phyloP scores from a whole-genome alignment of 2,113 vertebrate genomes.

The Corythornis vintsioides region DNA sequence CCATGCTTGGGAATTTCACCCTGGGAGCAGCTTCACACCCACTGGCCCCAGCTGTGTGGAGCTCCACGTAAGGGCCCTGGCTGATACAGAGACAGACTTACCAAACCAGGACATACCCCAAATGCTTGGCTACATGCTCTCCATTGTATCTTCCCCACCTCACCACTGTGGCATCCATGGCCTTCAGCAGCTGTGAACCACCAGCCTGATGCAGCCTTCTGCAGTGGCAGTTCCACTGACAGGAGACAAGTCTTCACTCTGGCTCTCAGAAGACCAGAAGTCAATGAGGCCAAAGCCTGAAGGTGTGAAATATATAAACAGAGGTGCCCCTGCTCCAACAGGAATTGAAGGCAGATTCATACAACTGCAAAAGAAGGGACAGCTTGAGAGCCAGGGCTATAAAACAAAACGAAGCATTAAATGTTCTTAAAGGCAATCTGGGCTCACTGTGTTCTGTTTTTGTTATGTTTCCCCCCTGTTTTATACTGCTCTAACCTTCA shows the following conservation, averaged over 20 bases:
- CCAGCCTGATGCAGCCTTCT: background rate
- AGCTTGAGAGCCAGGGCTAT: background rate
- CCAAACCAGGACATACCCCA: conserved; percentile 33
- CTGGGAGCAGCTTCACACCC: background rate
- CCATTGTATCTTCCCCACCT: background rate
- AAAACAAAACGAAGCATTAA: conserved; percentile 51
- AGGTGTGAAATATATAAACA: background rate
- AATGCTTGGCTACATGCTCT: background rate
- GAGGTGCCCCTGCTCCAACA: background rate
- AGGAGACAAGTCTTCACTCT: background rate
- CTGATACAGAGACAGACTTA: background rate
- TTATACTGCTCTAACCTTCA: conserved; percentile 66
- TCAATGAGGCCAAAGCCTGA: background rate
- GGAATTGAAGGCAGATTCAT: background rate
- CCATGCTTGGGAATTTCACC: conserved; percentile 6
- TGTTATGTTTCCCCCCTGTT: conserved; percentile 55
- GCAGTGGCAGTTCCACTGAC: rapidly evolving
- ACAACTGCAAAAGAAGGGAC: background rate
- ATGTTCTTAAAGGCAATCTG: conserved; percentile 44
- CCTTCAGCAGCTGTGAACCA: background rate
- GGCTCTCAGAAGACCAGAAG: background rate
- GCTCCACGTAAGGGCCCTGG: background rate
- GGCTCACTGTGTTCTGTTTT: conserved; percentile 42
- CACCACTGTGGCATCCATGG: background rate
- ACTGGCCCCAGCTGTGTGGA: background rate